Evolutionary conservation across 2,888 invertebrate species (phyloP), one percentile per base, ranked within the genome.

Genomic region (Tachina grossa): DNA sequence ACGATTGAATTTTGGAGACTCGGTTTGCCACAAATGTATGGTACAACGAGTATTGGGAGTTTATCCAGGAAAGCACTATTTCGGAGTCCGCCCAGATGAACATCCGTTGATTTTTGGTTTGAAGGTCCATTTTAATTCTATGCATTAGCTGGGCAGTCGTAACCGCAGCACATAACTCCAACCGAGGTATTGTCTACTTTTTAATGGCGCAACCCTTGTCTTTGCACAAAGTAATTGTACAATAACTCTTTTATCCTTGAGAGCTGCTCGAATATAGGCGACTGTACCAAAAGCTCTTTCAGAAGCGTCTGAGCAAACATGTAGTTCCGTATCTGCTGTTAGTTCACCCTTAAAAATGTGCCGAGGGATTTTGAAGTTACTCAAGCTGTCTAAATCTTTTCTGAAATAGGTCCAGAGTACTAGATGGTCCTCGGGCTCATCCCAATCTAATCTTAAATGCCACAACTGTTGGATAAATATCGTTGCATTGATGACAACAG

Each of bases 211-310:
- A 41, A 41, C 16, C 39, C 14, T 9, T 41, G 41, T 61, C 39
- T 41, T 61, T 41, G 61, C 61, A 61, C 61, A 61, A 61, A 41
- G 61, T 31, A 61, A 39, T 41, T 61, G 61, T 10, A 59, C 57
- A 59, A 39, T 59, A 13, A 59, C 39, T 59, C 6, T 51, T 51
- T 51, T 51, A 51, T 51, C 51, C 5, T 13, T 51, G 11, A 11
- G 45, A 45, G 45, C 11, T 45, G 45, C 45, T 45, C 45, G 45
- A 45, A 45, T 45, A 45, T 9, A 45, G 45, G 45, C 45, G 45
- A 45, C 45, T 45, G 45, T 5, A 45, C 45, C 11, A 45, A 45
- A 51, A 51, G n/a, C 51, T 14, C 14, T 51, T 51, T 51, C 51
- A 51, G 1, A 51, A 51, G 51, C 6, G 51, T 51, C 51, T 51